A percentile compares a stretch with the other conserved stretches of the same genome.
phyloP scores from a whole-genome alignment of 1,140 invertebrate genomes.

The Diachasma alloeum region DNA sequence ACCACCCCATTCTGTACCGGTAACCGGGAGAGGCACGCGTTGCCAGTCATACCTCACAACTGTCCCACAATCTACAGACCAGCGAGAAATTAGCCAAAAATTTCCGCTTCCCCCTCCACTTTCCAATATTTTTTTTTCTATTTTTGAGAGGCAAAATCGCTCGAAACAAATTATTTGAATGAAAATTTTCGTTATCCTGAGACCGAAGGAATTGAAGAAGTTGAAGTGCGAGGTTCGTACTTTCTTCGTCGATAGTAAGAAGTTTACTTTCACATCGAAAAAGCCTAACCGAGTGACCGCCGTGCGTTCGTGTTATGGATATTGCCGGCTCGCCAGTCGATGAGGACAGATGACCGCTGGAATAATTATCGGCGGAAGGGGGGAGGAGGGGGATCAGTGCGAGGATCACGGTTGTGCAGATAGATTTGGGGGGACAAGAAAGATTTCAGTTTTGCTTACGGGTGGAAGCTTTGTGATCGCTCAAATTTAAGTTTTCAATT shows the following conservation, averaged over 20 bases:
- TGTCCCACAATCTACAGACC: not conserved
- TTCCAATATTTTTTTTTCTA: no score
- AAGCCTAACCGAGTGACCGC: not conserved
- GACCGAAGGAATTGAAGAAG: not conserved
- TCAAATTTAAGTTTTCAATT: no score
- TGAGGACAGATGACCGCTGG: not conserved
- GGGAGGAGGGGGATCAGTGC: not conserved
- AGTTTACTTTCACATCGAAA: slow-evolving; percentile 1
- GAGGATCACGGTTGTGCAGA: not conserved
- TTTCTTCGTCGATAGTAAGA: slow-evolving; percentile 1
- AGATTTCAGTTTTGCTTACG: no score
- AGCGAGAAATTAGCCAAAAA: no score
- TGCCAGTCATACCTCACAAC: not conserved
- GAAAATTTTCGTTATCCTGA: not conserved
- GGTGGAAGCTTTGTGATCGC: no score
- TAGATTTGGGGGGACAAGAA: no score
- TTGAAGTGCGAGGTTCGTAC: not conserved
- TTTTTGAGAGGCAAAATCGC: not conserved
- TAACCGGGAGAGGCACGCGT: not conserved
- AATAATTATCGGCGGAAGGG: not conserved
- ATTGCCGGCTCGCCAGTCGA: not conserved
- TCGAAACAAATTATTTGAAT: not conserved
- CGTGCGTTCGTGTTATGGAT: not conserved
- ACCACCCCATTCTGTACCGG: not conserved
- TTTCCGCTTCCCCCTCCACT: no score